A percentile compares a stretch with the other conserved stretches of the same genome.
Evolutionary conservation across 2,113 vertebrate genomes (phyloP).

Genomic region (Caranx ignobilis): DNA sequence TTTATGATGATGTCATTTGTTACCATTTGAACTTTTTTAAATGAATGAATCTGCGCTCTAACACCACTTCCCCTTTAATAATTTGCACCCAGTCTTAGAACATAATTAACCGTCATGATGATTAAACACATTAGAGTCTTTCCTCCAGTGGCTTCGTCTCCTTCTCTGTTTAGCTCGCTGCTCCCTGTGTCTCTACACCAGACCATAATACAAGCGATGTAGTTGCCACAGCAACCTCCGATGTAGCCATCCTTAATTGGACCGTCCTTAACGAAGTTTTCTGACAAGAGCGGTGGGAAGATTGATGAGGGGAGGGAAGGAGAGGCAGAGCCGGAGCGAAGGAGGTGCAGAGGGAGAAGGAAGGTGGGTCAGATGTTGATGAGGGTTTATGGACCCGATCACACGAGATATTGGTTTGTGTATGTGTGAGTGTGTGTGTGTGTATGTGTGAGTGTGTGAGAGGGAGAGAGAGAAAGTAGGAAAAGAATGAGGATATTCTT

Average conservation of each 20-base stretch:
- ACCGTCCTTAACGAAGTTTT: conserved; percentile 60
- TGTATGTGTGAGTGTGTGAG: conserved; percentile 14
- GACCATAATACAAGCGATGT: conserved; percentile 28
- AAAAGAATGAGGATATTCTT: conserved; percentile 50
- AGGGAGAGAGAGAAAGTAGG: neutral
- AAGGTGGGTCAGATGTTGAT: conserved; percentile 37
- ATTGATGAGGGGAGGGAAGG: conserved; percentile 45
- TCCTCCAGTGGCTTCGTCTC: neutral
- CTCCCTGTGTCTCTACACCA: neutral
- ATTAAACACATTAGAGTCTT: neutral
- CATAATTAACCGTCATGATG: neutral
- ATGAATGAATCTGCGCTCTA: neutral
- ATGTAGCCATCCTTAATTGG: conserved; percentile 59
- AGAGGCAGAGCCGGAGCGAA: neutral
- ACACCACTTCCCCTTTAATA: neutral
- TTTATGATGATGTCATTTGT: too few species aligned
- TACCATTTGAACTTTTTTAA: too few species aligned
- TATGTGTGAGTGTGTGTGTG: conserved; percentile 9
- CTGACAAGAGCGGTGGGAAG: conserved; percentile 36
- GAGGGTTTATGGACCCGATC: conserved; percentile 10
- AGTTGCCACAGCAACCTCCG: conserved; percentile 39
- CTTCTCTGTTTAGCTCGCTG: neutral
- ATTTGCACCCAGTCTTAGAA: neutral
- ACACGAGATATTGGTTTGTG: conserved; percentile 20
- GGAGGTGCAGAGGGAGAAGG: neutral